These are phyloP conservation scores for Neoarius graeffei DNA, from an alignment of 2,113 vertebrate species.

Conservation along the genomic window DNA sequence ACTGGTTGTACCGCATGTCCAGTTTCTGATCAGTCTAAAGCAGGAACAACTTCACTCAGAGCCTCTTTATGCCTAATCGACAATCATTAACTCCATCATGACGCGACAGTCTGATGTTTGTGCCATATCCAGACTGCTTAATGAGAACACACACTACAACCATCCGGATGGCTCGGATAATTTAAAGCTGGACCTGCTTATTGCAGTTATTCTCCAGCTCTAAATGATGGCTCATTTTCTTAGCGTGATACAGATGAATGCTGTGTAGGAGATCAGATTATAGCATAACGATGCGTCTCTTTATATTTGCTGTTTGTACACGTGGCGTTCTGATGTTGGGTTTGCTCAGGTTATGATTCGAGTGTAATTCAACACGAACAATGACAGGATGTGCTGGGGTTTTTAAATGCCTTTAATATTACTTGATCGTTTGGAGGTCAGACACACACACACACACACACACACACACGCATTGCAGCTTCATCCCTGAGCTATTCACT, in stretches of 20 bases:
- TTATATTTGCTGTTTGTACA: constrained; percentile 28
- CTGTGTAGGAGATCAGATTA: constrained; percentile 39
- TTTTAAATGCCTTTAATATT: constrained; percentile 9
- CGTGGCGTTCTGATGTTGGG: constrained; percentile 17
- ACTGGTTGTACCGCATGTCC: not conserved
- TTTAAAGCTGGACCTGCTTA: constrained; percentile 25
- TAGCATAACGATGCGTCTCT: not conserved
- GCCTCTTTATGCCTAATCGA: not conserved
- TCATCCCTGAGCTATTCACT: constrained; percentile 32
- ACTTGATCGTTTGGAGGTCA: not conserved
- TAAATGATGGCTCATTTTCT: constrained; percentile 39
- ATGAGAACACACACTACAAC: not conserved
- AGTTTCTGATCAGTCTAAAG: not conserved
- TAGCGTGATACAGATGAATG: not conserved
- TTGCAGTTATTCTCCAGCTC: constrained; percentile 12
- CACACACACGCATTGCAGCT: constrained; percentile 13
- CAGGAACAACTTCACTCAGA: not conserved
- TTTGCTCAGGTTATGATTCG: constrained; percentile 23
- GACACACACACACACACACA: constrained; percentile 1
- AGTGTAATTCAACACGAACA: constrained; percentile 31
- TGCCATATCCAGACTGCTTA: constrained; percentile 16
- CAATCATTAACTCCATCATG: constrained; percentile 2
- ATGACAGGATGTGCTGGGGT: not conserved
- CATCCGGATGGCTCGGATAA: constrained; percentile 12
- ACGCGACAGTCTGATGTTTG: not conserved